Conservation (phyloP, 64 coral and sea anemone species). For the Anthopleura sola region DNA sequence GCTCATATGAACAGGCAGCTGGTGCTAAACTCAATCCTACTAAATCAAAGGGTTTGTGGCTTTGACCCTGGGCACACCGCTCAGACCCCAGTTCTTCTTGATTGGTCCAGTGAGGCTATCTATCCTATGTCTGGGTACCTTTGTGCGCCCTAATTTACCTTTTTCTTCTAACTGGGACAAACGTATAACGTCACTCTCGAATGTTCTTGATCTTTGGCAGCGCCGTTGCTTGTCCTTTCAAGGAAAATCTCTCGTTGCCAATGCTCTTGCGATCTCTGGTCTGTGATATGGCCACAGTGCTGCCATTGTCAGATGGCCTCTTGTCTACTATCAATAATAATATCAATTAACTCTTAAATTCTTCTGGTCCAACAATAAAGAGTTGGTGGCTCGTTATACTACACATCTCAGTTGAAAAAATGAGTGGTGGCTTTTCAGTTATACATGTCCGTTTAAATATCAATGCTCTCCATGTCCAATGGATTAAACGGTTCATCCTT, state of each 20-base stretch:
- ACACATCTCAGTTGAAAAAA: too few relatives aligned
- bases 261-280: background rate
- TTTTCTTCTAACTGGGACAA: background rate
- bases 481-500: background rate
- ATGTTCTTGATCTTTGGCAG: constrained; percentile 2
- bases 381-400: background rate
- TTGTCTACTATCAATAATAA: background rate
- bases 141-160: background rate
- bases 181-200: background rate
- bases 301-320: background rate
- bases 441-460: background rate
- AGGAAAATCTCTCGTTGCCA: background rate
- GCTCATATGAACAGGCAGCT: background rate
- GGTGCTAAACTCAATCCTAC: background rate
- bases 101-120: background rate
- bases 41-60: constrained; percentile 23
- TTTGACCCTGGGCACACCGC: background rate
- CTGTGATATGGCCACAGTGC: background rate
- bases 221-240: background rate
- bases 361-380: background rate
- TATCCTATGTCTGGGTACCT: background rate
- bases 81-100: background rate
- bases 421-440: background rate
- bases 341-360: background rate
- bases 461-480: background rate